Evolutionary conservation across 2,113 vertebrate genomes (phyloP), one percentile per base, ranked within the genome.

Genomic region (Amia ocellicauda): DNA sequence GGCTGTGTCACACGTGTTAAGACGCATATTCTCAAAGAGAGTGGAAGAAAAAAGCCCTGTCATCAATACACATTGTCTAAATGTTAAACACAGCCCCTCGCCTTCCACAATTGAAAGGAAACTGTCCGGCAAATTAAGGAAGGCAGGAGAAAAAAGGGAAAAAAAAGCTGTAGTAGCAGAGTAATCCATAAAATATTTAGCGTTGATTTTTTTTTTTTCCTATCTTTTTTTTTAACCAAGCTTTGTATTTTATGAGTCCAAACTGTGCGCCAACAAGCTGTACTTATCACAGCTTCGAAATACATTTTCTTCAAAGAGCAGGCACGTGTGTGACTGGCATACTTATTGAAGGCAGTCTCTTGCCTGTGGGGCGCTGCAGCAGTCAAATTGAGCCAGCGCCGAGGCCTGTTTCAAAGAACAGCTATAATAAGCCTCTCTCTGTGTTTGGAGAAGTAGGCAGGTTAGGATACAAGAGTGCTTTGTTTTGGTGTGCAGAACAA

Each of bases 131-230:
- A 40, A 67, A 61, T 60, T 42, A 68, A 69, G 45, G 74, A 80
- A 78, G 75, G 69, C 62, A 54, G 69, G 28, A 26, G 53, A 54
- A 26, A 69, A 69, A 68, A 51, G 28, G 27, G 53, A 54, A 26
- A 69, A 69, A 68, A 51, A 64, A 69, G 72, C 57, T 60, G 60
- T 67, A 73, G 57, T 80, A 63, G 68, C 52, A 67, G 72, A 79
- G 69, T 66, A 69, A 69, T 73, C 69, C 78, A 84, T 84, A 59
- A 85, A 85, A 85, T 82, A 86, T 85, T 85, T 78, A 86, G 68
- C 73, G 72, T 64, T 64, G 42, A 36, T 36, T 36, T 36, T 36
- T 7, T 36, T 36, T 36, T 3, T 23, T 11, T 24, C 50, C 51
- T 26, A 19, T 61, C 75, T 67, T 58, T 78, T 54, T 74, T 28